Conservation (phyloP, 1,140 invertebrate species). For the Bradynema listronoti region DNA sequence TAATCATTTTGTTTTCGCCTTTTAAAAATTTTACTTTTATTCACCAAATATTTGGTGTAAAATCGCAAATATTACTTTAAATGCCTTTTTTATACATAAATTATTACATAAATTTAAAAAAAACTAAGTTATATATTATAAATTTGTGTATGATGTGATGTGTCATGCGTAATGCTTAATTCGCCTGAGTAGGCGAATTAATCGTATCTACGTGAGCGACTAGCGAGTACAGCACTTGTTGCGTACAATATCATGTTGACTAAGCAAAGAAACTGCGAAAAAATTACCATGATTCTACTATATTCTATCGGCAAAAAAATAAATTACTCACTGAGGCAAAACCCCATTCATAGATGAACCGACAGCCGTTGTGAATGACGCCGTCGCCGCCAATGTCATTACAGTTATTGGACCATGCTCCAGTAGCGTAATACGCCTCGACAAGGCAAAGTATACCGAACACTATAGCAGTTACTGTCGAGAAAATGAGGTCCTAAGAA, state of each 20-base stretch:
- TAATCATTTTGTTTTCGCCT: too few relatives aligned
- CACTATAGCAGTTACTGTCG: constrained; percentile 28
- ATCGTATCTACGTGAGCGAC: too few relatives aligned
- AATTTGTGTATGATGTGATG: too few relatives aligned
- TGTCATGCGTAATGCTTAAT: too few relatives aligned
- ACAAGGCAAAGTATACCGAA: constrained; percentile 48
- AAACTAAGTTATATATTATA: too few relatives aligned
- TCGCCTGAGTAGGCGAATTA: too few relatives aligned
- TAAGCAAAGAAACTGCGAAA: constrained; percentile 8
- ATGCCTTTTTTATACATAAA: too few relatives aligned
- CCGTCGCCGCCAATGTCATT: constrained; percentile 56
- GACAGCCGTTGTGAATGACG: constrained; percentile 55
- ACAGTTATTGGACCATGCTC: constrained; percentile 56
- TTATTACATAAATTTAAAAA: too few relatives aligned
- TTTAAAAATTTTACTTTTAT: too few relatives aligned
- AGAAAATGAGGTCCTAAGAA: constrained; percentile 51
- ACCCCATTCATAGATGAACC: constrained; percentile 55
- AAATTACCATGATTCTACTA: background rate
- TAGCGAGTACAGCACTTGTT: too few relatives aligned
- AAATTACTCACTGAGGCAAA: constrained; percentile 51
- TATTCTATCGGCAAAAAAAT: background rate
- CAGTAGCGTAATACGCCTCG: constrained; percentile 55
- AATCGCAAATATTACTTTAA: too few relatives aligned
- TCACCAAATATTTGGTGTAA: too few relatives aligned
- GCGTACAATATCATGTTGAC: constrained; percentile 4